A percentile compares a stretch with the other conserved stretches of the same genome.
phyloP scores from a whole-genome alignment of 2,888 invertebrate species.

The Automeris io region DNA sequence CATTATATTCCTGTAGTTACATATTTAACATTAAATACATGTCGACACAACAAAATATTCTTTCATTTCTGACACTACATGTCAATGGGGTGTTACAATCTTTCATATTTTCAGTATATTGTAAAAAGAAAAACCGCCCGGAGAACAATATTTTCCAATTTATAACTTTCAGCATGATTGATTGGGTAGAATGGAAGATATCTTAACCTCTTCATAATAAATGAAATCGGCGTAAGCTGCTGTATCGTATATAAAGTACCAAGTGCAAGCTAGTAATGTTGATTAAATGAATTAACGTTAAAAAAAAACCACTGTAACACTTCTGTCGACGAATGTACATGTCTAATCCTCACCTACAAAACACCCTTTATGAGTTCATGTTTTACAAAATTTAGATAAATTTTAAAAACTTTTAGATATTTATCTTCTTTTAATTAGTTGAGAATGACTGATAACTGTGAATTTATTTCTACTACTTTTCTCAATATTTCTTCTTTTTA shows the following conservation, averaged over 20 bases:
- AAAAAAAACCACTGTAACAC: slow-evolving; percentile 17
- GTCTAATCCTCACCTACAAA: slow-evolving; percentile 5
- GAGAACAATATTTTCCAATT: too few species aligned
- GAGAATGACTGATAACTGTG: too few species aligned
- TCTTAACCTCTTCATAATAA: too few species aligned
- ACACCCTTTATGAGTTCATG: neutral
- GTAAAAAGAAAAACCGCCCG: too few species aligned
- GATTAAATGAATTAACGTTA: slow-evolving; percentile 6
- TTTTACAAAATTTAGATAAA: neutral
- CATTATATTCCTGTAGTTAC: slow-evolving; percentile 69
- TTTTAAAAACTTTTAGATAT: neutral
- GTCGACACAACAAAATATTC: slow-evolving; percentile 71
- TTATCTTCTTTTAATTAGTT: neutral
- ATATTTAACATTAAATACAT: slow-evolving; percentile 74
- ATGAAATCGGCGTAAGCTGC: too few species aligned
- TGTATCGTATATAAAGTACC: too few species aligned
- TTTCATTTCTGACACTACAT: slow-evolving; percentile 65
- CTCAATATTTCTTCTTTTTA: too few species aligned
- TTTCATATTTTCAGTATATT: too few species aligned
- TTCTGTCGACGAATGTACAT: slow-evolving; percentile 28
- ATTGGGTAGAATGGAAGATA: too few species aligned
- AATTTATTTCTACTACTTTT: too few species aligned
- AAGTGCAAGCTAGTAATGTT: too few species aligned
- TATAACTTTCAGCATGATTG: too few species aligned
- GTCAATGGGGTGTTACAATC: slow-evolving; percentile 15